Evolutionary conservation across 2,113 vertebrate genomes (phyloP).

Genomic region (Dissostichus mawsoni): DNA sequence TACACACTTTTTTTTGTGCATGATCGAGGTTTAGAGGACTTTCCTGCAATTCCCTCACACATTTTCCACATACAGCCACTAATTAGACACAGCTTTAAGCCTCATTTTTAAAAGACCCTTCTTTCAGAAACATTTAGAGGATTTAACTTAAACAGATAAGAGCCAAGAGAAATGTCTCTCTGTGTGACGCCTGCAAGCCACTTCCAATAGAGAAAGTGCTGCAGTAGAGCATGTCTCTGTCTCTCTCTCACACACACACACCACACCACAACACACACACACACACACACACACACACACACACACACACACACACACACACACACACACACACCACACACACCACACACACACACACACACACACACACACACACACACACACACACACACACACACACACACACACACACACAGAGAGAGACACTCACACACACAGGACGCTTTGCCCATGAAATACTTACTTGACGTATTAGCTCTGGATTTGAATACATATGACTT

Average conservation of each 20-base stretch:
- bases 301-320: conserved; percentile 29
- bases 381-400: conserved; percentile 38
- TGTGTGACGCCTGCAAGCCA: neutral
- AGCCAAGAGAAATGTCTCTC: conserved; percentile 13
- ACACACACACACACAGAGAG: conserved; percentile 8
- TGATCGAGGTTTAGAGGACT: too few relatives aligned
- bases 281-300: conserved; percentile 29
- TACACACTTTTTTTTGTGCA: too few relatives aligned
- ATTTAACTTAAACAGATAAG: conserved; percentile 7
- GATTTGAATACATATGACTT: conserved; percentile 77
- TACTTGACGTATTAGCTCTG: conserved; percentile 72
- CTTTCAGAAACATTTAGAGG: neutral
- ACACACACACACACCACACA: neutral
- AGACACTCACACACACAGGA: neutral
- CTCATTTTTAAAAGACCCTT: neutral
- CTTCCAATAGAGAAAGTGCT: conserved; percentile 33
- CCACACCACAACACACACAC: conserved; percentile 6
- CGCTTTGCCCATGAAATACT: conserved; percentile 62
- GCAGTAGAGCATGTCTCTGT: conserved; percentile 59
- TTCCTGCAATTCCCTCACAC: too few relatives aligned
- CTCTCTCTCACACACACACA: neutral
- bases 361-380: conserved; percentile 2
- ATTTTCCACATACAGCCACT: too few relatives aligned
- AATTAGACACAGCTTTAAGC: too few relatives aligned
- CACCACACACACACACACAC: too few relatives aligned